Percentiles rank a stretch among this genome's conserved stretches.
Conservation (phyloP, 2,888 invertebrate genomes). For the Urechis unicinctus region DNA sequence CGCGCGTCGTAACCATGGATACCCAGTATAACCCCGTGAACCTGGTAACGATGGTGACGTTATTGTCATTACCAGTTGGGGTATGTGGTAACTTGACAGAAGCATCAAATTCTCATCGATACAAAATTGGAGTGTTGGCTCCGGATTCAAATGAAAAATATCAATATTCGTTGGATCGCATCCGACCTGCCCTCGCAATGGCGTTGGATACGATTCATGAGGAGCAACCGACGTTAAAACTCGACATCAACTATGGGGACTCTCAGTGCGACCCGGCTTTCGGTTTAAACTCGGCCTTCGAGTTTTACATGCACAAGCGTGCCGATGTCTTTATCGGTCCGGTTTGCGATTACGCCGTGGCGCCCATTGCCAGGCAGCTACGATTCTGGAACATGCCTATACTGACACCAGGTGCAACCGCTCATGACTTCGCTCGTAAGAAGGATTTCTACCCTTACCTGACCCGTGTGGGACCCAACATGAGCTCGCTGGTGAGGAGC, state of each 20-base stretch:
- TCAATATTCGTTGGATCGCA: too few relatives aligned
- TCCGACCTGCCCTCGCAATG: too few relatives aligned
- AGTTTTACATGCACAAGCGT: conserved; percentile 24
- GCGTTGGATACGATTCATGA: too few relatives aligned
- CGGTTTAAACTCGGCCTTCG: conserved; percentile 32
- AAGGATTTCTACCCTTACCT: conserved; percentile 63
- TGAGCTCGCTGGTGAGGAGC: conserved; percentile 27
- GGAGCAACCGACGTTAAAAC: too few relatives aligned
- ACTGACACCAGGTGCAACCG: conserved; percentile 59
- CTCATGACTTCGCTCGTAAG: conserved; percentile 34
- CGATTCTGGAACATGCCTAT: conserved; percentile 85
- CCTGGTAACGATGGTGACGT: too few relatives aligned
- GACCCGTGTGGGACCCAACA: conserved; percentile 54
- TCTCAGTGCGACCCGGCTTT: conserved; percentile 29
- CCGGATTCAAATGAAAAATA: too few relatives aligned
- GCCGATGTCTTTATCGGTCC: conserved; percentile 42
- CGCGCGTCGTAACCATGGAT: too few relatives aligned
- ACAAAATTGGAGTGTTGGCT: too few relatives aligned
- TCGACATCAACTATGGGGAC: conserved; percentile 26
- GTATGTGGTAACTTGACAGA: too few relatives aligned
- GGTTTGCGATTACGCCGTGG: conserved; percentile 62
- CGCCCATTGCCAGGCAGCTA: conserved; percentile 80
- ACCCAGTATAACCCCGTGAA: too few relatives aligned
- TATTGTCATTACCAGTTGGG: too few relatives aligned
- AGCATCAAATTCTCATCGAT: too few relatives aligned